Evolutionary conservation across 2,888 invertebrate genomes (phyloP), one percentile per base, ranked within the genome.

Genomic region (Lottia gigantea): DNA sequence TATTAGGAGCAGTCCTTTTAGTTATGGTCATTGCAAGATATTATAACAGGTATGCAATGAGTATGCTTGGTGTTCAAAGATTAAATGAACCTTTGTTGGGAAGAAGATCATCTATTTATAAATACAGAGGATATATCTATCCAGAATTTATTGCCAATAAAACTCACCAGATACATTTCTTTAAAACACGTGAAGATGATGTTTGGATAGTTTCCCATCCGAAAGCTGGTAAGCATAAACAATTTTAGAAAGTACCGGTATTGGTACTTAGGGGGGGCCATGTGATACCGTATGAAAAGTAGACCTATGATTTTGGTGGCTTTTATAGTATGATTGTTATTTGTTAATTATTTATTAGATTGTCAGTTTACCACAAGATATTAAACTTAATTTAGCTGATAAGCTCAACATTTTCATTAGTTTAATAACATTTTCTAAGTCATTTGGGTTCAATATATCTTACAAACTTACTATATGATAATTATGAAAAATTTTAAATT

Each of bases 171-270:
- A 67, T 87, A 26, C 77, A 82, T 31, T 92, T 94, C 71, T 91
- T 95, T 87, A 91, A 93, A 73, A 92, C 95, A 1, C 90, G 92
- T 71, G 90, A 92, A 7, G 93, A 93, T 79, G 96, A 97, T 87
- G 92, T 95, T 0, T 95, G 95, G 94, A 91, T 96, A 86, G 92
- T 95, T 61, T 95, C 95, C 19, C 96, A 93, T 90, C 96, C 96
- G 0, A 92, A 95, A 82, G 95, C 96, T 81, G 96, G 96, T 95
- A 85, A 12, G 55, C 55, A 55, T 55, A 12, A 55, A 55, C 8
- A 19, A n/a, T 19, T 11, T 55, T 55, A 15, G 2, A 49, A 49
- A 7, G 19, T 49, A 19, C 16, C 19, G 14, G 19, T 19, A 49
- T 7, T n/a, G n/a, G n/a, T n/a, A n/a, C n/a, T n/a, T n/a, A n/a